Conservation (phyloP, 1,140 invertebrate species). For the Paracyclopina nana region DNA sequence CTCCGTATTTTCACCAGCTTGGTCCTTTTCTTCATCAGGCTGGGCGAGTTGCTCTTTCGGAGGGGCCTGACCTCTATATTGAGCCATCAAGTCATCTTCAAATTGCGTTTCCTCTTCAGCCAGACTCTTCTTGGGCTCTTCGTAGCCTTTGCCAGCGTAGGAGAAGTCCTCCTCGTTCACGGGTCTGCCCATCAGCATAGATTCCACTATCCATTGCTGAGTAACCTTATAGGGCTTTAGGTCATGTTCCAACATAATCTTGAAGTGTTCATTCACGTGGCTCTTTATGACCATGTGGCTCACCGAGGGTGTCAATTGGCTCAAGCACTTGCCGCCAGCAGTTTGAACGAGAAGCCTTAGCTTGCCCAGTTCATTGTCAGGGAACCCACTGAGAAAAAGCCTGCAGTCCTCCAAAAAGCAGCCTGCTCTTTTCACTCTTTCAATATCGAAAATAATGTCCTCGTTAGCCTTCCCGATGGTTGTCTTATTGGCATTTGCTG, state of each 20-base stretch:
- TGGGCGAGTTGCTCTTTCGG: background rate
- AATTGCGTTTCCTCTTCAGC: slow-evolving; percentile 1
- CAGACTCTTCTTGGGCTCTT: background rate
- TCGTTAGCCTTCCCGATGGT: slow-evolving; percentile 1
- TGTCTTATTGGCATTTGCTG: background rate
- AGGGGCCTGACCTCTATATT: background rate
- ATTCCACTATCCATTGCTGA: slow-evolving; percentile 48
- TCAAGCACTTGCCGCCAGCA: slow-evolving; percentile 55
- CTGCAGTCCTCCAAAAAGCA: slow-evolving; percentile 62
- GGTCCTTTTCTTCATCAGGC: background rate
- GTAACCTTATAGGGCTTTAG: slow-evolving; percentile 36
- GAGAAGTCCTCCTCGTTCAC: slow-evolving; percentile 33
- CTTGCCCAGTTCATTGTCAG: slow-evolving; percentile 41
- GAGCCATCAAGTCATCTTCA: background rate
- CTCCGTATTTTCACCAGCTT: background rate
- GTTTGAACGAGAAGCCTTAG: slow-evolving; percentile 51
- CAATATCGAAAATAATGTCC: slow-evolving; percentile 43
- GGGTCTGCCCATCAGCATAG: slow-evolving; percentile 37
- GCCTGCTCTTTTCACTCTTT: slow-evolving; percentile 44
- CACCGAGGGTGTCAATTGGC: slow-evolving; percentile 46
- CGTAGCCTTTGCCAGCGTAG: background rate
- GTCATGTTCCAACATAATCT: slow-evolving; percentile 21
- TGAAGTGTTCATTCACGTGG: slow-evolving; percentile 22
- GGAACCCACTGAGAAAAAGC: slow-evolving; percentile 42
- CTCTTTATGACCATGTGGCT: slow-evolving; percentile 53